Base-by-base conservation (phyloP, 64 coral and sea anemone species). In the Trachythela sp. region DNA sequence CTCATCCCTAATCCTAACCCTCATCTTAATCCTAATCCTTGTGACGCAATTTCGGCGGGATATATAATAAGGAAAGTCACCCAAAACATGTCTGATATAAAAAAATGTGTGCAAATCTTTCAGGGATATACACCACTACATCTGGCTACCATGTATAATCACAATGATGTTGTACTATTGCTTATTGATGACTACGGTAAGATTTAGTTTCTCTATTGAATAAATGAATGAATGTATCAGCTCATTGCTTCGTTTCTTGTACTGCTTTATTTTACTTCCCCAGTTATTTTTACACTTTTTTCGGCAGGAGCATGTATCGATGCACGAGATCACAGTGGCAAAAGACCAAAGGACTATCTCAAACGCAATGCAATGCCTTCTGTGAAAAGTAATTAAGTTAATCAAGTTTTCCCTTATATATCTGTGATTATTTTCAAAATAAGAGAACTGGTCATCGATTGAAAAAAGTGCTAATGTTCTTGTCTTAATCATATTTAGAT, bases 81-180 rank as follows among this genome's bases (percentile, higher is more conserved):
- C n/a, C n/a, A n/a, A n/a, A n/a, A n/a, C n/a, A 45, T 45, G 42
- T 45, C 42, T 45, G 42, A 45, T 4, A 6, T 45, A 6, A 11
- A 6, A 11, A 45, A 45, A 6, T 45, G 4, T 45, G 42, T 45
- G 42, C 42, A 45, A 45, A 45, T 45, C 52, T 84, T 92, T 87
- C 88, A 97, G 95, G 95, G 95, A 24, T 97, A 97, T 85, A 97
- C 95, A 2, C 87, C 95, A 4, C 40, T 97, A 48, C 95, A 97
- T 76, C 45, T 97, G 9, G 95, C 95, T 2, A 85, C 92, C 7
- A 58, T 97, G n/a, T 92, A 94, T 38, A 87, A 85, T 11, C 92
- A 92, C 39, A 92, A 97, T 17, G 86, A 85, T 22, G 85, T 97
- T 14, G 85, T 97, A 1, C 40, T 85, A 70, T 48, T 68, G 33